Evolutionary conservation across 1,140 invertebrate genomes (phyloP).

Genomic region (Xylocopa sonorina): DNA sequence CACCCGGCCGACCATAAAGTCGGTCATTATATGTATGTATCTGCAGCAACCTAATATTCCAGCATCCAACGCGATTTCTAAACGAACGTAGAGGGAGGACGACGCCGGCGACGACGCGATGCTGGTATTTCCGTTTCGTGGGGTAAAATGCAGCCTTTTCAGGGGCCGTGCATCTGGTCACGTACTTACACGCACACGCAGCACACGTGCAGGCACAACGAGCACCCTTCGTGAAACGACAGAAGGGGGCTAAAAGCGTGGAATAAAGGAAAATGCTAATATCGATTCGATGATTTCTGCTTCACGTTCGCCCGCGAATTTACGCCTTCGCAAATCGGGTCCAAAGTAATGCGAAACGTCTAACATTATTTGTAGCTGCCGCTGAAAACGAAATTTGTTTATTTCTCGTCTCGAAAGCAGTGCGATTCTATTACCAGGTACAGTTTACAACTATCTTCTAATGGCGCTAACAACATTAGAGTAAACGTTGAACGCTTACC

Average conservation of each 20-base stretch:
- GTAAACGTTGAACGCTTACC: neutral
- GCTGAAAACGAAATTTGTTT: neutral
- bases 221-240: slow-evolving; percentile 2
- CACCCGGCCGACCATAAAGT: neutral
- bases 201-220: neutral
- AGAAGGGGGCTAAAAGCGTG: neutral
- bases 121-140: slow-evolving; percentile 37
- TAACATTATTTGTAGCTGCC: neutral
- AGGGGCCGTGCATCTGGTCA: slow-evolving; percentile 40
- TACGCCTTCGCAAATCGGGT: neutral
- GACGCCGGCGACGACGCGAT: too few species aligned
- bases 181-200: too few species aligned
- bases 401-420: neutral
- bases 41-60: neutral
- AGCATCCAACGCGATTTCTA: neutral
- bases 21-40: neutral
- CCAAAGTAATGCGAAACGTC: neutral
- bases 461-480: neutral
- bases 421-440: neutral
- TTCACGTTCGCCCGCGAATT: neutral
- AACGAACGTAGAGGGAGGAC: neutral
- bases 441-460: neutral
- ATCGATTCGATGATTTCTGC: slow-evolving; percentile 16
- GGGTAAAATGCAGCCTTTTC: slow-evolving; percentile 30
- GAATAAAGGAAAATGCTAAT: slow-evolving; percentile 16